phyloP scores from a whole-genome alignment of 2,797 vertebrate genomes.

The Falco cherrug region DNA sequence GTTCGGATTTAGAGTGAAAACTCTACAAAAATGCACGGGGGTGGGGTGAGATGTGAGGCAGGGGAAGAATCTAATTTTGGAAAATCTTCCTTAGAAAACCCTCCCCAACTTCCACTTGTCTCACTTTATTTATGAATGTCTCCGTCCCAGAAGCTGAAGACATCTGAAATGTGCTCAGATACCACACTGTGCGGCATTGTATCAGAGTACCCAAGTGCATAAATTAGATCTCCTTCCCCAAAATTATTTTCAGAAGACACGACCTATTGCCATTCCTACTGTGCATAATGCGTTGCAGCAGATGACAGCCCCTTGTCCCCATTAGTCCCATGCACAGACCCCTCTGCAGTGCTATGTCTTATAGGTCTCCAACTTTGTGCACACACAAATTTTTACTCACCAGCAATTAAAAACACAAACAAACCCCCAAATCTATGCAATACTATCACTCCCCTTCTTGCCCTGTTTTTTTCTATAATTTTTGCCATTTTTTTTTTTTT shows the following conservation, averaged over 20 bases:
- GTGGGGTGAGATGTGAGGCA: not conserved
- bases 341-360: not conserved
- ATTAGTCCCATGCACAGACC: not conserved
- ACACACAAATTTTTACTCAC: not conserved
- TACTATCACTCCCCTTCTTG: not conserved
- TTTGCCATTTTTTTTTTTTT: not conserved
- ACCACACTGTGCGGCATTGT: not conserved
- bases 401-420: not conserved
- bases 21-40: constrained; percentile 40
- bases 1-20: constrained; percentile 67
- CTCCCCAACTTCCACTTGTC: constrained; percentile 2
- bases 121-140: constrained; percentile 5
- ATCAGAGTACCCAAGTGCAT: not conserved
- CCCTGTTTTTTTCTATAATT: not conserved
- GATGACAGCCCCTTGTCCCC: not conserved
- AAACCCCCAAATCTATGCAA: not conserved
- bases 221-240: not conserved
- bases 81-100: constrained; percentile 6
- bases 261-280: not conserved
- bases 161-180: not conserved
- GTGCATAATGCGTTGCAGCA: not conserved
- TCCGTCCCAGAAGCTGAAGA: not conserved
- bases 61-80: constrained; percentile 44
- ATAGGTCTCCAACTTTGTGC: not conserved
- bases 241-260: not conserved